Percentiles rank a stretch among this genome's conserved stretches.
Evolutionary conservation across 2,888 invertebrate genomes (phyloP).

Genomic region (Limnephilus rhombicus): DNA sequence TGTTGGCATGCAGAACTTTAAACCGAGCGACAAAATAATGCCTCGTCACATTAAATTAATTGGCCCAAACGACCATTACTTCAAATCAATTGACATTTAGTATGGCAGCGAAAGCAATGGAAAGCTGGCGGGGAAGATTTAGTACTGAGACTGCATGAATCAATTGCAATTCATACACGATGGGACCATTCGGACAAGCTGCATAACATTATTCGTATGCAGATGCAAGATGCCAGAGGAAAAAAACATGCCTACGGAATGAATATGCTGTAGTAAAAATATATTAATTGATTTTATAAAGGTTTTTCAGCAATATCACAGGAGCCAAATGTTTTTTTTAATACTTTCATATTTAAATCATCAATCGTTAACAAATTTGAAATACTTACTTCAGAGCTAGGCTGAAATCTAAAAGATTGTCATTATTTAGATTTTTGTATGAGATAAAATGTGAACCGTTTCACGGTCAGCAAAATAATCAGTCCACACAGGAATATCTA

Average conservation of each 20-base stretch:
- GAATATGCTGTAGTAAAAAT: neutral
- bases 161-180: slow-evolving; percentile 3
- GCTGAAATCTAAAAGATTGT: neutral
- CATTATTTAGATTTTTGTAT: neutral
- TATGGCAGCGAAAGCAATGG: slow-evolving; percentile 31
- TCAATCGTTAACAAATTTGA: neutral
- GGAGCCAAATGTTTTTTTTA: no score
- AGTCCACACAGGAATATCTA: no score
- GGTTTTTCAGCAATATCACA: no score
- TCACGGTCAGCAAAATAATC: no score
- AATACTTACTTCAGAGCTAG: neutral
- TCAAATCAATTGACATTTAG: slow-evolving; percentile 53
- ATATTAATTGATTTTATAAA: neutral
- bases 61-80: slow-evolving; percentile 53
- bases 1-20: slow-evolving; percentile 49
- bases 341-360: neutral
- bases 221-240: neutral
- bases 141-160: slow-evolving; percentile 23
- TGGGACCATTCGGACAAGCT: neutral
- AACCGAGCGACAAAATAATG: slow-evolving; percentile 50
- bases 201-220: neutral
- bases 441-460: neutral
- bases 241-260: neutral
- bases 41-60: slow-evolving; percentile 55
- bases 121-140: slow-evolving; percentile 26